phyloP scores from a whole-genome alignment of 1,140 invertebrate genomes.

The Paraescarpia echinospica region DNA sequence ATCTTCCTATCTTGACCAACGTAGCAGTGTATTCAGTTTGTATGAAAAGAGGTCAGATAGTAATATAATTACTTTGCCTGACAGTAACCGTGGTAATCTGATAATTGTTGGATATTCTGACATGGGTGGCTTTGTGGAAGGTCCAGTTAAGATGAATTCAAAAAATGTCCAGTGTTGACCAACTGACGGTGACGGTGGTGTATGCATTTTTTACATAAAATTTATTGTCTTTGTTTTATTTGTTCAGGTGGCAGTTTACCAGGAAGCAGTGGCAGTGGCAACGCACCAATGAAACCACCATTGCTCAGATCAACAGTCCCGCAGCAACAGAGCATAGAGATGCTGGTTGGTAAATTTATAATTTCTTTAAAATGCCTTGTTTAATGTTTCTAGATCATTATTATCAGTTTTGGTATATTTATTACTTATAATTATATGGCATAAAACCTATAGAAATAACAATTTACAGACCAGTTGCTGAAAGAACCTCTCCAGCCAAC shows the following conservation, averaged over 20 bases:
- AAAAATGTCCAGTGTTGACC: too few species aligned
- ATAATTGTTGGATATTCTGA: too few species aligned
- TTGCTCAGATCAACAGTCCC: conserved; percentile 40
- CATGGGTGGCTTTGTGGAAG: too few species aligned
- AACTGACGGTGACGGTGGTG: too few species aligned
- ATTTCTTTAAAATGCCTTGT: neutral
- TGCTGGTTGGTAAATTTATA: conserved; percentile 46
- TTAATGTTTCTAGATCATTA: neutral
- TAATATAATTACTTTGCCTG: neutral
- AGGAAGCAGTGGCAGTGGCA: conserved; percentile 47
- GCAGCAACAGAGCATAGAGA: conserved; percentile 53
- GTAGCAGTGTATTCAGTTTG: too few species aligned
- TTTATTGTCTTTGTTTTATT: neutral
- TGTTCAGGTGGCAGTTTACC: conserved; percentile 45
- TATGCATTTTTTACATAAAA: too few species aligned
- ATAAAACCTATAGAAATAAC: neutral
- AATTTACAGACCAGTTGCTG: neutral
- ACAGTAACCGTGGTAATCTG: too few species aligned
- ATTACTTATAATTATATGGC: neutral
- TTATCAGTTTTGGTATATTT: neutral
- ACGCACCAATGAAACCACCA: conserved; percentile 32
- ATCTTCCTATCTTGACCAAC: too few species aligned
- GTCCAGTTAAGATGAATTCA: too few species aligned
- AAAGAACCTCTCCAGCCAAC: neutral
- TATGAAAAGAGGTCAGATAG: neutral